Percentiles rank a stretch among this genome's conserved stretches.
Evolutionary conservation across 2,888 invertebrate genomes (phyloP).

Genomic region (Molanna angustata): DNA sequence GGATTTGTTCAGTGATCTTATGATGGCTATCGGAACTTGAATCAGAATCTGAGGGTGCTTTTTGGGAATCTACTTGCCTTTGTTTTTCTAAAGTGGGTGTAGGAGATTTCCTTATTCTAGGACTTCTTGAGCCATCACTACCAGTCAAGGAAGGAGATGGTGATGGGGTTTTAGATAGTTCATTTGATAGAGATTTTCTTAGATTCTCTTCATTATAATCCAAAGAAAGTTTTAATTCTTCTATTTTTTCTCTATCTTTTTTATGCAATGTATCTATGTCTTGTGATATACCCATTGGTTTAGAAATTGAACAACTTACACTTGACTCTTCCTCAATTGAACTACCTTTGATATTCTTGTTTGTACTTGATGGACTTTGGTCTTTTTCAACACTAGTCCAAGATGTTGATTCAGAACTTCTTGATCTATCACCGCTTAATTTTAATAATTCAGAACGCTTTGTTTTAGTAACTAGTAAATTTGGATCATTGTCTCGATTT

Average conservation of each 20-base stretch:
- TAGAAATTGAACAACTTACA: slow-evolving; percentile 75
- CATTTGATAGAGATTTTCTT: slow-evolving; percentile 49
- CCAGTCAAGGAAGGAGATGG: slow-evolving; percentile 45
- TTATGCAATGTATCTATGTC: slow-evolving; percentile 65
- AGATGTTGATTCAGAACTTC: slow-evolving; percentile 75
- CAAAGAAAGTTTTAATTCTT: slow-evolving; percentile 58
- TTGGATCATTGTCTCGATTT: slow-evolving; percentile 37
- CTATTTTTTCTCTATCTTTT: slow-evolving; percentile 60
- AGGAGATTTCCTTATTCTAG: slow-evolving; percentile 50
- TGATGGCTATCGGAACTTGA: slow-evolving; percentile 56
- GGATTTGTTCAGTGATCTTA: slow-evolving; percentile 48
- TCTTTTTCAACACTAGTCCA: slow-evolving; percentile 80
- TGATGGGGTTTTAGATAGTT: slow-evolving; percentile 47
- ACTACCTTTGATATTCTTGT: slow-evolving; percentile 59
- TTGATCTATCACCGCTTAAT: slow-evolving; percentile 70
- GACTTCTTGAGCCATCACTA: slow-evolving; percentile 50
- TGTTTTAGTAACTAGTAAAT: slow-evolving; percentile 46
- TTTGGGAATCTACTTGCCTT: slow-evolving; percentile 54
- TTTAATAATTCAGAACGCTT: slow-evolving; percentile 59
- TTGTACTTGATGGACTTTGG: slow-evolving; percentile 58
- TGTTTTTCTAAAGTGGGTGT: slow-evolving; percentile 64
- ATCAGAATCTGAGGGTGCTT: slow-evolving; percentile 59
- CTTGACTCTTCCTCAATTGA: slow-evolving; percentile 71
- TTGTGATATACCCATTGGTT: slow-evolving; percentile 75
- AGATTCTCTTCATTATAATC: slow-evolving; percentile 54